Evolutionary conservation across 2,888 invertebrate genomes (phyloP), one percentile per base, ranked within the genome.

Genomic region (Dasypogon diadema): DNA sequence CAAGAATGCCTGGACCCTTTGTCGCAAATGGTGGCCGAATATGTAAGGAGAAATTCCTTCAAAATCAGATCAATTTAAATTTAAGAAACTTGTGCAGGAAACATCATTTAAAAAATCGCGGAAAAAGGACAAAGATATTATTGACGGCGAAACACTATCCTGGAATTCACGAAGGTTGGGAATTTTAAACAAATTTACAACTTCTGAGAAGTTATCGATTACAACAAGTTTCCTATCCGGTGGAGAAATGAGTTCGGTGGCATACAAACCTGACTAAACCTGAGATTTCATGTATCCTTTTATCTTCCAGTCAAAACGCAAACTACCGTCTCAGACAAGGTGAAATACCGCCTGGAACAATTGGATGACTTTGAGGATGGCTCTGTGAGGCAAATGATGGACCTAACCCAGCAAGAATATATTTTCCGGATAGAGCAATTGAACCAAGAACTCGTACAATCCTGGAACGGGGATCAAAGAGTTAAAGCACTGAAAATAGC

Each of bases 401-500:
- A 97, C 81, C 88, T 99, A 78, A 94, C 95, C 2, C 98, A 98
- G 85, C 94, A 95, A 84, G 97, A 98, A 83, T 99, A 96, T 87
- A 91, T 94, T 5, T 89, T 90, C 55, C 91, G 95, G 81, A 95
- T 99, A 78, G 94, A 95, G 81, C 93, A 96, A 85, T 89, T 98
- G n/a, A 96, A 94, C 87, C 92, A 92, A 82, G 96, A 97, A 85
- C 89, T 99, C 26, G 92, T 94, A 54, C 91, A 89, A 85, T 97
- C 98, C 5, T 99, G 99, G 99, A 91, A 94, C 81, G 91, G 93
- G 24, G 98, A 99, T 86, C 97, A 98, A 85, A 89, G 98, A 80
- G 97, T 97, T 0, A 96, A 96, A 87, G 94, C 98, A 3, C 89
- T 98, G 46, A 98, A 98, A 89, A 98, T 99, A 82, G 96, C 93